Conservation (phyloP, 2,113 vertebrate genomes). For the Gambusia affinis region DNA sequence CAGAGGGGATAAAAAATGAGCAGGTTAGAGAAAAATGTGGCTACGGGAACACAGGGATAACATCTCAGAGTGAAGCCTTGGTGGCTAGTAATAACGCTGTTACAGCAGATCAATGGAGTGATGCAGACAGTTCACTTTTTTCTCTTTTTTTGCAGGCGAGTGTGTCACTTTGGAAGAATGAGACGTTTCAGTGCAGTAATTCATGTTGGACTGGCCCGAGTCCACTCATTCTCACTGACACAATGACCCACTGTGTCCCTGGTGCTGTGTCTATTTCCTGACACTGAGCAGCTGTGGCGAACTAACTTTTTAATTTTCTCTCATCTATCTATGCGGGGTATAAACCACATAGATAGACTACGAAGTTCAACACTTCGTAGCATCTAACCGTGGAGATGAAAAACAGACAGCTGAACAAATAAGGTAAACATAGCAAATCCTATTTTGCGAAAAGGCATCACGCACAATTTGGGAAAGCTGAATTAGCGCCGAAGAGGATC, state of each 20-base stretch:
- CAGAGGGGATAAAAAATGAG: slow-evolving; percentile 14
- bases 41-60: slow-evolving; percentile 25
- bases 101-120: slow-evolving; percentile 27
- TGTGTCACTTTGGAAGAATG: slow-evolving; percentile 23
- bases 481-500: slow-evolving; percentile 22
- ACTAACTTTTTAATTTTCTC: neutral
- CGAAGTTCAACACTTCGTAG: fast-evolving
- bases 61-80: slow-evolving; percentile 5
- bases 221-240: slow-evolving; percentile 71
- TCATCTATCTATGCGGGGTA: fast-evolving
- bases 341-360: too few relatives aligned
- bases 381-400: neutral
- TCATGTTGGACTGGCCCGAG: slow-evolving; percentile 52
- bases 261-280: slow-evolving; percentile 50
- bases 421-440: slow-evolving; percentile 2
- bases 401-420: neutral
- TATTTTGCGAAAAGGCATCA: slow-evolving; percentile 35
- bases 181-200: slow-evolving; percentile 45
- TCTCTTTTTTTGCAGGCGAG: neutral
- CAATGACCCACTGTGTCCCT: slow-evolving; percentile 70
- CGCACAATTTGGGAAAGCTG: slow-evolving; percentile 35
- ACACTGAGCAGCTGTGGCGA: slow-evolving; percentile 30
- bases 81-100: slow-evolving; percentile 30
- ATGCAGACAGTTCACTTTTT: slow-evolving; percentile 20
- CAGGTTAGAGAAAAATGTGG: slow-evolving; percentile 19